A percentile compares a stretch with the other conserved stretches of the same genome.
phyloP scores from a whole-genome alignment of 2,888 invertebrate genomes.

The Tipula lateralis region DNA sequence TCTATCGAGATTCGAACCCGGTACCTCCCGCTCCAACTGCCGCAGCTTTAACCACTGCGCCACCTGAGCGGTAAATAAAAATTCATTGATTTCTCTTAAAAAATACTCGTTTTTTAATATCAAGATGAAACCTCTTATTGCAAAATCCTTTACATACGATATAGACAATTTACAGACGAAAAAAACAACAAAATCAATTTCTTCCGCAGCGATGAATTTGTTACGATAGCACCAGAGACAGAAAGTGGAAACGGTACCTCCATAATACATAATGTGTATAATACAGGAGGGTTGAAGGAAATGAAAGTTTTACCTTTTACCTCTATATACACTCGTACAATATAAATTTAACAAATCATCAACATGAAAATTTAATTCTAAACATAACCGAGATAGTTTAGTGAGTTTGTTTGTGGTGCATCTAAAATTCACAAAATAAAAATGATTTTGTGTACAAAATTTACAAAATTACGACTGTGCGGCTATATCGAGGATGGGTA shows the following conservation, averaged over 20 bases:
- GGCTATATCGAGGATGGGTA: neutral
- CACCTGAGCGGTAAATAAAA: no score
- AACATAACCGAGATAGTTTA: neutral
- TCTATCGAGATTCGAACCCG: no score
- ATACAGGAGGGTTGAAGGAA: neutral
- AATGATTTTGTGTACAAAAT: neutral
- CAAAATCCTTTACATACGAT: no score
- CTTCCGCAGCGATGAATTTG: neutral
- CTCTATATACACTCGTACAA: neutral
- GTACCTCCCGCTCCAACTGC: no score
- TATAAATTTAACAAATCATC: neutral
- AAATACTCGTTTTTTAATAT: no score
- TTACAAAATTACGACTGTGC: neutral
- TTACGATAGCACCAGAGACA: neutral
- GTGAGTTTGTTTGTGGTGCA: neutral
- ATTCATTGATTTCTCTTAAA: no score
- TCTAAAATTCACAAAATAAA: neutral
- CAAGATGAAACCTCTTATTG: no score
- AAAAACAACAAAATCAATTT: neutral
- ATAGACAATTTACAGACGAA: neutral
- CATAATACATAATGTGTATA: neutral
- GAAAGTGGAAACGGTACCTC: neutral
- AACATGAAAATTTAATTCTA: neutral
- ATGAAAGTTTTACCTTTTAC: neutral
- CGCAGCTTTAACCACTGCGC: no score